Conservation (phyloP, 1,140 invertebrate genomes). For the Acromyrmex heyeri region DNA sequence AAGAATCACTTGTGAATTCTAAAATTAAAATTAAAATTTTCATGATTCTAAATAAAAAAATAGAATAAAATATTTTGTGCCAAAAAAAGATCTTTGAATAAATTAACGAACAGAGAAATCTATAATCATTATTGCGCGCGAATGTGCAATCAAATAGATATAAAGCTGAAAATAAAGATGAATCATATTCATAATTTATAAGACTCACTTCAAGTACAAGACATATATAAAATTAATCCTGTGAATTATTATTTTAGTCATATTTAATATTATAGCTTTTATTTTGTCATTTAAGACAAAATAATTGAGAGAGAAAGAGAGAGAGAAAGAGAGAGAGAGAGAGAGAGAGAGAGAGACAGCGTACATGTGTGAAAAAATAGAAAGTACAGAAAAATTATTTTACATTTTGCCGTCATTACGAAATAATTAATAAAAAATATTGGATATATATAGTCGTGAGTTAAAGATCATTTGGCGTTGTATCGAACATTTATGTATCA, state of each 20-base stretch:
- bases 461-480: too few relatives aligned
- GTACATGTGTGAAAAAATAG: too few relatives aligned
- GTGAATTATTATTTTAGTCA: neutral
- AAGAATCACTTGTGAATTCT: neutral
- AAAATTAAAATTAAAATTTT: neutral
- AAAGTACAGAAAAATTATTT: neutral
- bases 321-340: neutral
- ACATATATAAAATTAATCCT: neutral
- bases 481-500: too few relatives aligned
- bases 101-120: too few relatives aligned
- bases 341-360: neutral
- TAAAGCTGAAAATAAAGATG: neutral
- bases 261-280: neutral
- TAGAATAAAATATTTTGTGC: too few relatives aligned
- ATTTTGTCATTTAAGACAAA: neutral
- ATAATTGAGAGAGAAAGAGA: neutral
- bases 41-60: neutral
- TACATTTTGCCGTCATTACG: too few relatives aligned
- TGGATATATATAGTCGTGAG: too few relatives aligned
- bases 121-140: too few relatives aligned
- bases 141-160: neutral
- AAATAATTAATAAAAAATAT: too few relatives aligned
- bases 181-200: neutral
- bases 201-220: neutral
- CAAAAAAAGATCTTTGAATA: too few relatives aligned